Evolutionary conservation across 2,888 invertebrate genomes (phyloP).

Genomic region (Tinea trinotella): DNA sequence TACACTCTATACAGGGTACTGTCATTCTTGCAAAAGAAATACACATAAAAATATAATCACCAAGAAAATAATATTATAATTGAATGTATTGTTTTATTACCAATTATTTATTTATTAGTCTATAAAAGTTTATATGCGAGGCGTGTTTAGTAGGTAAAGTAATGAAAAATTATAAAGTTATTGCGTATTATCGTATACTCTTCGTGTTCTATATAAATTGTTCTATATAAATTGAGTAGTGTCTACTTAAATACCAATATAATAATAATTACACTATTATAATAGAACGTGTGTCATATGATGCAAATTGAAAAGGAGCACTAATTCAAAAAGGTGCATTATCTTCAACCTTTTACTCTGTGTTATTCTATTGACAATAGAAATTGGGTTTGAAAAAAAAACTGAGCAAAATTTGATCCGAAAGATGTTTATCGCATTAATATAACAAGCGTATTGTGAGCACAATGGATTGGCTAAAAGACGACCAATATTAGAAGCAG

Average conservation of each 20-base stretch:
- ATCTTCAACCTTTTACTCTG: background rate
- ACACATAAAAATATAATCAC: background rate
- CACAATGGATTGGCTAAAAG: constrained; percentile 65
- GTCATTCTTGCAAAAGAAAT: background rate
- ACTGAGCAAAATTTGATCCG: constrained; percentile 47
- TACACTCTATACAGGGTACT: no score
- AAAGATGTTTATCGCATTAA: constrained; percentile 71
- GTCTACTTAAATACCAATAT: background rate
- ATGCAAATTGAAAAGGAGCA: background rate
- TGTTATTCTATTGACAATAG: constrained; percentile 16
- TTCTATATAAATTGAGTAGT: background rate
- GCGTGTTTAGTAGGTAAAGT: background rate
- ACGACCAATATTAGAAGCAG: constrained; percentile 63
- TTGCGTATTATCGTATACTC: no score
- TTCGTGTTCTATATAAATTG: no score
- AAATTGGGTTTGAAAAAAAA: constrained; percentile 38
- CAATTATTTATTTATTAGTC: background rate
- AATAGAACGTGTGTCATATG: background rate
- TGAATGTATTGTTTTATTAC: background rate
- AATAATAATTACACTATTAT: background rate
- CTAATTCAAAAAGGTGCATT: constrained; percentile 4
- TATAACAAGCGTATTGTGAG: constrained; percentile 69
- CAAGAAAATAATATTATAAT: background rate
- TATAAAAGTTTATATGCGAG: background rate
- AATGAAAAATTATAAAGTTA: background rate